Conservation (phyloP, 2,113 vertebrate species). For the Neolamprologus toae region DNA sequence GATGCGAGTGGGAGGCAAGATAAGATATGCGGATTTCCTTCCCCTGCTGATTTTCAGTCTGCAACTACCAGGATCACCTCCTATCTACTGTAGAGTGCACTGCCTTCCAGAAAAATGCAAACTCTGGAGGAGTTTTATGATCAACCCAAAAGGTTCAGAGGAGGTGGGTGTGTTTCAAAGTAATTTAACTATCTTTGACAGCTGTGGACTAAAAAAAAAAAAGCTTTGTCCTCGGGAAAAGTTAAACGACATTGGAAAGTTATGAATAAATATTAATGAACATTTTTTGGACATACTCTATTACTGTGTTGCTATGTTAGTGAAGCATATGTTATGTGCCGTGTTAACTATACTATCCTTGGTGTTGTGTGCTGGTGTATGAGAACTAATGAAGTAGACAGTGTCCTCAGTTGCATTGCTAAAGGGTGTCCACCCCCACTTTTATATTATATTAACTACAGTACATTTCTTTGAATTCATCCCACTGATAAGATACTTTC, state of each 20-base stretch:
- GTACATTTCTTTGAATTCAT: constrained; percentile 19
- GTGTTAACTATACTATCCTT: neutral
- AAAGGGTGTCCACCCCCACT: constrained; percentile 35
- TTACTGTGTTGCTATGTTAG: neutral
- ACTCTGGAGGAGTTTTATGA: constrained; percentile 18
- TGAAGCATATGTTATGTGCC: neutral
- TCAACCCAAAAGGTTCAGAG: constrained; percentile 16
- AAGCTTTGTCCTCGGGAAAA: neutral
- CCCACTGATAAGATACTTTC: constrained; percentile 34
- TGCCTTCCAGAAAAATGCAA: constrained; percentile 45
- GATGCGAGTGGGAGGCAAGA: constrained; percentile 36
- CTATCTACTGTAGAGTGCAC: neutral
- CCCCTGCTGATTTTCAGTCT: constrained; percentile 8
- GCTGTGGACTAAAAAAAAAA: neutral
- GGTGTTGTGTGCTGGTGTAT: neutral
- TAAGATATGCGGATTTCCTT: constrained; percentile 13
- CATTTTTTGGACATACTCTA: neutral
- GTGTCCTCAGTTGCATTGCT: constrained; percentile 9
- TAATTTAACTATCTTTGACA: constrained; percentile 31
- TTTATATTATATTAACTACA: constrained; percentile 30
- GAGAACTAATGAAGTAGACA: constrained; percentile 41
- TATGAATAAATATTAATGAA: constrained; percentile 30
- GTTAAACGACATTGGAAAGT: constrained; percentile 11
- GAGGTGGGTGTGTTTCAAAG: constrained; percentile 35
- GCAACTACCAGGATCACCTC: constrained; percentile 14